Evolutionary conservation across 2,113 vertebrate genomes (phyloP), one percentile per base, ranked within the genome.

Genomic region (Sebastes fasciatus): DNA sequence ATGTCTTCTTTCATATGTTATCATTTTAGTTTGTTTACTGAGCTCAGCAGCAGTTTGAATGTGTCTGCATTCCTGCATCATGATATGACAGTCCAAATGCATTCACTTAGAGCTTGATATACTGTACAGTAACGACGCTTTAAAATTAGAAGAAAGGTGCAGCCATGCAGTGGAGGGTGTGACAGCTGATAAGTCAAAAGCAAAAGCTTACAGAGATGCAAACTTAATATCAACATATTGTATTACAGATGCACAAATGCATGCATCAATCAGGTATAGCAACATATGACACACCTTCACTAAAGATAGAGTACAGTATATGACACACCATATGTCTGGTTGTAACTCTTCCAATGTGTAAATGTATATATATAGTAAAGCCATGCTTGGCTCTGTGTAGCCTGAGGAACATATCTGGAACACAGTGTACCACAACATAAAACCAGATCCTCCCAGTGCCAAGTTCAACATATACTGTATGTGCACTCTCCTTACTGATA

Each of bases 331-430:
- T 67, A 43, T 70, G 45, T 70, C 52, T 26, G 6, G 34, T 4
- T 66, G 42, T 72, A 61, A 67, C 4, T 42, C 48, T 45, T 2
- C 4, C n/a, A 34, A 8, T 40, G 16, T 81, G 21, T 14, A 43
- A 26, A 57, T 14, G 4, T 55, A 63, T 84, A 68, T 84, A 68
- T 84, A 74, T 69, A 70, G 58, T 34, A 26, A 21, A 66, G 5
- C 40, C 6, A 43, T 65, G 65, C 5, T 52, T 6, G 14, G 34
- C 13, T 69, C 8, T 21, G 54, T 74, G 48, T 42, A 49, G 9
- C 12, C 52, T 40, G 48, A 23, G 1, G 16, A 64, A 34, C 69
- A 49, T 7, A 12, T 16, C 34, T 16, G 6, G 72, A 63, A 80
- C 86, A 87, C 52, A 8, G 8, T 65, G 67, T 81, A 60, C 63